Evolutionary conservation across 2,888 invertebrate species (phyloP).

Genomic region (Cremastinae sp.): DNA sequence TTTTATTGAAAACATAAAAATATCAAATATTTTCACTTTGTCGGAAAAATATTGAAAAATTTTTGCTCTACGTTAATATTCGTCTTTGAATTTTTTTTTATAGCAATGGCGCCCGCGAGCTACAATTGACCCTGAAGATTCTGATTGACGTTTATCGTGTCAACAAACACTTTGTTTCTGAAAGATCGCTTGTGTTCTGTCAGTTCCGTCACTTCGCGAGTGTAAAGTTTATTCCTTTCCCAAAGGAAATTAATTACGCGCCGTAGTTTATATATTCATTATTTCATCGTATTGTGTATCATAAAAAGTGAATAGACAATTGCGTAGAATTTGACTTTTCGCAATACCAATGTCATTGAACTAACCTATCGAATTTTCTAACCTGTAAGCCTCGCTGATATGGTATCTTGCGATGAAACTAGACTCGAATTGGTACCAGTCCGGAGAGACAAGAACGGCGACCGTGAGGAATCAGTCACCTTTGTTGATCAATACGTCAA

Average conservation of each 20-base stretch:
- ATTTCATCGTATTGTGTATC: neutral
- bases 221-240: neutral
- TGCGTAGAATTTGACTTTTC: constrained; percentile 2
- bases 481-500: constrained; percentile 89
- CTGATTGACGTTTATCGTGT: constrained; percentile 63
- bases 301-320: constrained; percentile 18
- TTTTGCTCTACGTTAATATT: no score
- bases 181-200: constrained; percentile 27
- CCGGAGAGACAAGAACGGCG: constrained; percentile 68
- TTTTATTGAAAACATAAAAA: no score
- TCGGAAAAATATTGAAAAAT: no score
- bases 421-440: constrained; percentile 74
- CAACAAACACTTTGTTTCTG: constrained; percentile 59
- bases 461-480: constrained; percentile 72
- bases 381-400: constrained; percentile 64
- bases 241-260: neutral
- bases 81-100: no score
- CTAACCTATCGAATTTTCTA: constrained; percentile 34
- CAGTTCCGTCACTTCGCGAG: neutral
- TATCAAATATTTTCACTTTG: no score
- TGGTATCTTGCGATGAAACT: constrained; percentile 75
- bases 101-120: no score
- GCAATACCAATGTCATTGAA: constrained; percentile 38
- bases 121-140: no score
- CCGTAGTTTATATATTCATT: neutral